phyloP scores from a whole-genome alignment of 2,797 vertebrate genomes.

The Numenius phaeopus region DNA sequence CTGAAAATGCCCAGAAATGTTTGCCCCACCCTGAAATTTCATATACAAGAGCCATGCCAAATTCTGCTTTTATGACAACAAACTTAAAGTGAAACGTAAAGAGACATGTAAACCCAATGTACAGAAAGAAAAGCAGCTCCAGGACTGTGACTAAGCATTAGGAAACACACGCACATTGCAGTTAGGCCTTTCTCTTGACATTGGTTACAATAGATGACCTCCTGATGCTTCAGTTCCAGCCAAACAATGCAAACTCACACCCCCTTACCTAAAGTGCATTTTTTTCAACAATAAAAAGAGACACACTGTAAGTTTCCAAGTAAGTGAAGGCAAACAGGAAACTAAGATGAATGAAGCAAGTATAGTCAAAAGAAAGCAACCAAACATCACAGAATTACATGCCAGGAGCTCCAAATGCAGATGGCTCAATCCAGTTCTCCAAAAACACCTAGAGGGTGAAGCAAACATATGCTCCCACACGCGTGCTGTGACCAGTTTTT shows the following conservation, averaged over 20 bases:
- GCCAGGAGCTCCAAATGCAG: not conserved
- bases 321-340: not conserved
- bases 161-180: not conserved
- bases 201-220: not conserved
- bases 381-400: not conserved
- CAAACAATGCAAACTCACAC: accelerated
- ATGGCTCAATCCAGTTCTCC: not conserved
- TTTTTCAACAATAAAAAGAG: not conserved
- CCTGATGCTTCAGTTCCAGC: not conserved
- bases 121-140: not conserved
- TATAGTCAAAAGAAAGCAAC: not conserved
- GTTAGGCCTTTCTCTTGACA: not conserved
- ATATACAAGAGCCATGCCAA: not conserved
- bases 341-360: not conserved
- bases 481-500: accelerated
- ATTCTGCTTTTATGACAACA: not conserved
- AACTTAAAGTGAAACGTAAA: not conserved
- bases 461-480: not conserved
- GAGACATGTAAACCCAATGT: accelerated
- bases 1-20: not conserved
- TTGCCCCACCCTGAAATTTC: not conserved
- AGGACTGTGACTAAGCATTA: not conserved
- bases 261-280: not conserved
- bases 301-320: not conserved
- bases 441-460: not conserved